Evolutionary conservation across 2,797 vertebrate genomes (phyloP), one percentile per base, ranked within the genome.

Genomic region (Oophaga sylvatica): DNA sequence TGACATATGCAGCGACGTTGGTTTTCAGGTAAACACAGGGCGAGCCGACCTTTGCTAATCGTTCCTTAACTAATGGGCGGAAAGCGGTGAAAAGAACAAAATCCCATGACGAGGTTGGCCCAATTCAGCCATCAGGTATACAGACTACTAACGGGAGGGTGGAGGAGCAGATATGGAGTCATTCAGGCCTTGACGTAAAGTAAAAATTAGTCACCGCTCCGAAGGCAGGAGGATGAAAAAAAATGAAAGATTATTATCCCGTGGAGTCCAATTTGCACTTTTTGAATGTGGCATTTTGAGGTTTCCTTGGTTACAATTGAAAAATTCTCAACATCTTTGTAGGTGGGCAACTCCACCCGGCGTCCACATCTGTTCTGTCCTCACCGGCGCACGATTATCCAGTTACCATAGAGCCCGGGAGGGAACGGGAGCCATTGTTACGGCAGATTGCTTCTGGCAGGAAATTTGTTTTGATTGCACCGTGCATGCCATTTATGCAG

Each of bases 181-280:
- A 59, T 22, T 16, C 8, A 10, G 57, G 67, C 73, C 67, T 80
- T 85, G 83, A 67, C 29, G 45, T 62, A 85, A 82, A 35, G n/a
- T 78, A 84, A 29, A 67, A 85, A 82, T 86, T 86, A 86, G 71
- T 81, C 84, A 68, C 63, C 20, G 22, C 31, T 45, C 48, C 26
- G 29, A 67, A 77, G 59, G 31, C 70, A 29, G 5, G 71, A 76
- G 53, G 20, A 15, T 68, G 3, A 3, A 5, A 41, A 88, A 85
- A 71, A 81, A 67, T 59, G 31, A 29, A 45, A 65, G 35, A 86
- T 83, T 86, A 82, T 67, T 45, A 31, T 62, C 80, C 71, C 53
- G 41, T 12, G 8, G 84, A 78, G 80, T 85, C 84, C 80, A 89
- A 89, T 86, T 77, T 78, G 35, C 12, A 63, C 71, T 71, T 89